Base-by-base conservation (phyloP, 2,797 vertebrate genomes). In the Poliocrania exsul region DNA sequence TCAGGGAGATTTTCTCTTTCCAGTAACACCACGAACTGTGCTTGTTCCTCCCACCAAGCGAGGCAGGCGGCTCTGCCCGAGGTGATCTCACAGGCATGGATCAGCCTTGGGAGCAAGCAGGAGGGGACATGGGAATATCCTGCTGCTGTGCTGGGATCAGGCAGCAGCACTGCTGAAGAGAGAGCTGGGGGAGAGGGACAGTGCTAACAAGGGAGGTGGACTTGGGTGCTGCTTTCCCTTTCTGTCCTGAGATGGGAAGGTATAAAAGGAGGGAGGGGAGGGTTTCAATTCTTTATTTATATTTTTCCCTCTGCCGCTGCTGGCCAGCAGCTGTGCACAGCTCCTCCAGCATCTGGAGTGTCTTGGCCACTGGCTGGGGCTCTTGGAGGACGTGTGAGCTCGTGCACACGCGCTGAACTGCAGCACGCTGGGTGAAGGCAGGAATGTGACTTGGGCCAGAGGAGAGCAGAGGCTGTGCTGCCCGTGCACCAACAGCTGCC, bases 271-370 rank as follows among this genome's bases (percentile, higher is more conserved):
- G 7, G 26, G 67, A 78, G 42, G 84, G 46, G 65, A 92, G 61
- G 49, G 18, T 82, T 89, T 90, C 37, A 44, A 25, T 23, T 42
- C 24, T 90, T 91, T 93, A 69, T 90, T 93, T 93, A 24, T 82
- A 67, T 87, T 87, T 91, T 58, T 20, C 51, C 14, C 37, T 85
- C 64, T 75, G 78, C 60, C 2, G n/a, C 77, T 95, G 80, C 95
- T 94, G 95, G 95, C 93, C 69, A 1, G 85, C 94, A 95, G 92
- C 91, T 97, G 92, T 86, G 82, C 66, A 57, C 81, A 51, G 79
- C 83, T 96, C 84, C 87, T 94, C 88, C 94, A 93, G 80, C 96
- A 96, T 95, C 95, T 97, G 96, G 92, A 97, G 60, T 20, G n/a
- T 85, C 88, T 93, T 95, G 96, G 94, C 90, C 90, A 88, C 20